Percentiles rank a stretch among this genome's conserved stretches.
phyloP scores from a whole-genome alignment of 2,888 invertebrate genomes.

The Protodeltote pygarga region DNA sequence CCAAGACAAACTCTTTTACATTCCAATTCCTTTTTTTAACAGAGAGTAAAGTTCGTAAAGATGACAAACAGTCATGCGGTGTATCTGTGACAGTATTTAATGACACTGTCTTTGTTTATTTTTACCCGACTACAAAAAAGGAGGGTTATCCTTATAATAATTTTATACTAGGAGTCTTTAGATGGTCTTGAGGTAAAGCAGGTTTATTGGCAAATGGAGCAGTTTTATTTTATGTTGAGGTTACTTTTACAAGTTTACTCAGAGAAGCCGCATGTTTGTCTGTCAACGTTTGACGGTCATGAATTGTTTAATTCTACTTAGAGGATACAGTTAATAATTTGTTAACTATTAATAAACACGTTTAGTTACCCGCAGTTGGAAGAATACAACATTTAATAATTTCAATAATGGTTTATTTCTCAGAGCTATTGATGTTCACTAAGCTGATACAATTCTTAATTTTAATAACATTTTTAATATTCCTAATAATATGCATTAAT shows the following conservation, averaged over 20 bases:
- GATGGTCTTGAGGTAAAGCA: constrained; percentile 39
- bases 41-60: constrained; percentile 1
- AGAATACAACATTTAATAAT: constrained; percentile 84
- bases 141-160: constrained; percentile 21
- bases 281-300: constrained; percentile 25
- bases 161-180: constrained; percentile 28
- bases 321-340: constrained; percentile 30
- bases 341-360: constrained; percentile 26
- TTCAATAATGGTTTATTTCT: constrained; percentile 85
- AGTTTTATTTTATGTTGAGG: constrained; percentile 41
- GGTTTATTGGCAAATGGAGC: constrained; percentile 38
- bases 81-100: constrained; percentile 32
- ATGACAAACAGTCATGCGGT: constrained; percentile 49
- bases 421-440: constrained; percentile 87
- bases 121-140: too few relatives aligned
- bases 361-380: constrained; percentile 54
- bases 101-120: constrained; percentile 13
- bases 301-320: constrained; percentile 10
- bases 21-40: constrained; percentile 30
- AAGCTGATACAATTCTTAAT: constrained; percentile 86
- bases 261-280: constrained; percentile 47
- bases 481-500: constrained; percentile 87
- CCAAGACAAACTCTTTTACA: constrained; percentile 22
- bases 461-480: constrained; percentile 83
- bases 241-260: constrained; percentile 30